Evolutionary conservation across 2,888 invertebrate species (phyloP), one percentile per base, ranked within the genome.

Genomic region (Julus scandinavius): DNA sequence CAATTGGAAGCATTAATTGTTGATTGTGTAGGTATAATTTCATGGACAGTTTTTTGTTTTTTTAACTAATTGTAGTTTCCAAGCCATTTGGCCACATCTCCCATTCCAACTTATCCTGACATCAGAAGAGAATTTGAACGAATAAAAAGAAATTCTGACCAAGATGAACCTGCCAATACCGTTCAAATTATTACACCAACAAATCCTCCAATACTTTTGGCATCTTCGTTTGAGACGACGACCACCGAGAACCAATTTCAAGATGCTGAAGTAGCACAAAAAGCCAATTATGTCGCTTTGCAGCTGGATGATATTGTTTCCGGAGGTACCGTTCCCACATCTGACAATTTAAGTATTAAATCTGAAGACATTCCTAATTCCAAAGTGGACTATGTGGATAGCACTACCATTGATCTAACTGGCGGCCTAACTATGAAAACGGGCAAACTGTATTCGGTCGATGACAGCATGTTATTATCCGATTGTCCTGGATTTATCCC

Each of bases 1-100:
- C 29, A 1, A 29, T 29, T 29, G 29, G 29, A 29, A 29, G 29
- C 29, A 29, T 29, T 0, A 29, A 29, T 29, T 29, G 29, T 29
- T 29, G 29, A 29, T 29, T 29, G 29, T 29, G 29, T 29, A 29
- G 29, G 29, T 29, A 29, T 29, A 29, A 29, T 29, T 29, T 29
- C 29, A 29, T 29, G 29, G 29, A 29, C 29, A 29, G 29, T 29
- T 29, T 29, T 29, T 29, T 29, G n/a, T 29, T 29, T 29, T 29
- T 29, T 29, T 29, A 29, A 29, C 29, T 29, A 1, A 29, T 29
- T 29, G 29, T 9, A 92, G 91, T 90, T 93, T 91, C 97, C 98
- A 1, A 96, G 96, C 63, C 96, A 98, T 92, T 94, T 99, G 91
- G 98, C 99, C 88, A 99, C 99, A 40, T 98, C 98, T 5, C 99